Base-by-base conservation (phyloP, 2,888 invertebrate species). In the Agriopis leucophaearia region DNA sequence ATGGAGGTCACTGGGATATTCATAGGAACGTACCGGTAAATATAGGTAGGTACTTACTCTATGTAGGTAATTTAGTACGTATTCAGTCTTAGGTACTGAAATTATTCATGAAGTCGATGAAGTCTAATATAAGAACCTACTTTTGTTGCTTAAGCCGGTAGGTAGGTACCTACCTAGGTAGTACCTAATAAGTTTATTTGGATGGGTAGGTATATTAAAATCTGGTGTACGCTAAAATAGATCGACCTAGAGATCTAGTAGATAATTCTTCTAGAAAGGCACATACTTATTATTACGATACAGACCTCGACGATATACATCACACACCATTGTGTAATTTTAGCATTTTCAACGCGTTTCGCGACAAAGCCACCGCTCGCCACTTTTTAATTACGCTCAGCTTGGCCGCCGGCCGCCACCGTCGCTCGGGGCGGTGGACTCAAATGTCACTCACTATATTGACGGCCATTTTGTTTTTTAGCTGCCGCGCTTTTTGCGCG, bases 371-470 rank as follows among this genome's bases (percentile, higher is more conserved):
- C 64, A 67, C 83, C 79, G 78, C 79, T 51, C 70, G 66, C 67
- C 73, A 75, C 74, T 69, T 78, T 86, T 86, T 87, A 82, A 84
- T 87, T 79, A 83, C 74, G 60, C 27, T 42, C 27, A 48, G 48
- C 18, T 27, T 5, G 65, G 75, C 74, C 70, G 69, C 68, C 66
- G 69, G n/a, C n/a, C n/a, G n/a, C n/a, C n/a, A 66, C 74, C 58
- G 74, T 70, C 74, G 67, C 74, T 69, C 58, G 72, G 69, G 56
- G 72, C 76, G 77, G 82, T 79, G 27, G 27, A 27, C 83, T 91
- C 92, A 78, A 82, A 87, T 91, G 88, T 86, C 91, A 88, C 80
- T 88, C 91, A 88, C 80, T 88, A 88, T 89, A 88, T 88, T 86
- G 85, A 84, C 86, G 78, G 78, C 75, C 80, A 81, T 76, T 71